These are phyloP conservation scores for Suricata suricatta DNA, from an alignment of 2,113 vertebrate genomes.

Conservation along the genomic window DNA sequence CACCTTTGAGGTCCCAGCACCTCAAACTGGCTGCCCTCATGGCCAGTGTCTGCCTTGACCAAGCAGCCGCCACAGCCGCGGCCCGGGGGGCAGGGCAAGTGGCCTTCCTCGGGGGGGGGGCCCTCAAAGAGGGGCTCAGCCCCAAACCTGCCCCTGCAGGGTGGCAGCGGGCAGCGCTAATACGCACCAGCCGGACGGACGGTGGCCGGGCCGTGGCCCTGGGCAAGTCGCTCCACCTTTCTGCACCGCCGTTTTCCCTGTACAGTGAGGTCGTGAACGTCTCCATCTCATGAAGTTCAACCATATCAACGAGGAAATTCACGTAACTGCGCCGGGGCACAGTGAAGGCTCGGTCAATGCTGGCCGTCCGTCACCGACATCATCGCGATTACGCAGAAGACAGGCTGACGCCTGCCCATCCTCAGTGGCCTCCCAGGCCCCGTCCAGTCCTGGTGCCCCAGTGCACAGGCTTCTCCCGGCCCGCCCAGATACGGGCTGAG, in stretches of 20 bases:
- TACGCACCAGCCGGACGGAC: fast-evolving
- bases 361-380: fast-evolving
- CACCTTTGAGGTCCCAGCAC: not conserved
- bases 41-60: not conserved
- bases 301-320: not conserved
- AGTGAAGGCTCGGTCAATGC: not conserved
- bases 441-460: not conserved
- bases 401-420: not conserved
- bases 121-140: too few species aligned
- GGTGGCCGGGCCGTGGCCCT: not conserved
- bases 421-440: not conserved
- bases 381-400: not conserved
- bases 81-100: too few species aligned
- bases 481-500: not conserved
- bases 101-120: too few species aligned
- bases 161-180: fast-evolving
- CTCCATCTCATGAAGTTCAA: too few species aligned
- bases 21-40: not conserved
- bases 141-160: too few species aligned
- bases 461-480: not conserved
- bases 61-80: not conserved
- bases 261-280: not conserved
- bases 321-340: not conserved
- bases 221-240: not conserved
- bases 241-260: not conserved